Evolutionary conservation across 1,140 invertebrate genomes (phyloP).

Genomic region (Piezodorus guildinii): DNA sequence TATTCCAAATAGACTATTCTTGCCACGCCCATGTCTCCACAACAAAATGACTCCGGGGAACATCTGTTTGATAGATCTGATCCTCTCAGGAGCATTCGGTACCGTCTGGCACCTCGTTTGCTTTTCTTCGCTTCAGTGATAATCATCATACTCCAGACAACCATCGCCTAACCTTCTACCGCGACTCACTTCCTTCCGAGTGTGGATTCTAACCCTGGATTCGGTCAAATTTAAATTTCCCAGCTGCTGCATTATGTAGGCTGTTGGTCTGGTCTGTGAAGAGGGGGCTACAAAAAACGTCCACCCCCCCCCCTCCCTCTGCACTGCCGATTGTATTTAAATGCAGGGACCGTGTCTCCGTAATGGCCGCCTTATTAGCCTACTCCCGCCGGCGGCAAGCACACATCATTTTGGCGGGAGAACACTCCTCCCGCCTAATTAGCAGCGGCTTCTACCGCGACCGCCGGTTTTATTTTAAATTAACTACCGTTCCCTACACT

Average conservation of each 20-base stretch:
- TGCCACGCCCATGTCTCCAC: too few relatives aligned
- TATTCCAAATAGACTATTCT: too few relatives aligned
- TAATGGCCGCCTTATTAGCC: slow-evolving; percentile 7
- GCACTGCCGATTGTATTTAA: slow-evolving; percentile 1
- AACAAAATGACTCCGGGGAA: too few relatives aligned
- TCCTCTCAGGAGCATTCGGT: too few relatives aligned
- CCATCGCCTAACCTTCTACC: too few relatives aligned
- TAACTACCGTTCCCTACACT: background rate
- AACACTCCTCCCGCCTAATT: background rate
- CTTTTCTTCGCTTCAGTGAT: too few relatives aligned
- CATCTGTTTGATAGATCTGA: too few relatives aligned
- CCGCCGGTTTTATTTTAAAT: slow-evolving; percentile 2
- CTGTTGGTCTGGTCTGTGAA: background rate
- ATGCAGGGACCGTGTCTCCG: slow-evolving; percentile 1
- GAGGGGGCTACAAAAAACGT: background rate
- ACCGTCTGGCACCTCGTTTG: too few relatives aligned
- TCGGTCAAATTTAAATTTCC: background rate
- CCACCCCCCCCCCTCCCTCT: background rate
- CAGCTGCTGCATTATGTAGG: slow-evolving; percentile 2
- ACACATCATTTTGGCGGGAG: slow-evolving; percentile 8
- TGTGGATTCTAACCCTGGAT: background rate
- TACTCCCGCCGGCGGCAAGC: background rate
- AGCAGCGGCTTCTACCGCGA: background rate
- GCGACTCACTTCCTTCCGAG: too few relatives aligned
- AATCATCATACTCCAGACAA: too few relatives aligned